These are phyloP conservation scores for Clarias magur DNA, from an alignment of 2,113 vertebrate genomes.

Conservation along the genomic window DNA sequence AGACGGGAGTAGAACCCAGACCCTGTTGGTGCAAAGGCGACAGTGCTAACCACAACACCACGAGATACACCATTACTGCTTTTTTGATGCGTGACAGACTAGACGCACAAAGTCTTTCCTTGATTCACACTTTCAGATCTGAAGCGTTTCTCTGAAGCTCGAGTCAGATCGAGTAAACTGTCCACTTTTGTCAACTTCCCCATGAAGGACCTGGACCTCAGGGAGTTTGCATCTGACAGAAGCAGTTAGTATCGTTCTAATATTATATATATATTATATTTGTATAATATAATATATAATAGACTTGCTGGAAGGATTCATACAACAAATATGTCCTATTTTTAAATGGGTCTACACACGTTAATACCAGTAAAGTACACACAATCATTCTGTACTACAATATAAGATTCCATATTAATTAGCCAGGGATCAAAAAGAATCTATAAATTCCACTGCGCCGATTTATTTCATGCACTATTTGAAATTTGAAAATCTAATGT, in stretches of 20 bases:
- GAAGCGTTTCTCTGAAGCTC: slow-evolving; percentile 95
- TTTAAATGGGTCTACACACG: background rate
- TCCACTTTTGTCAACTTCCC: slow-evolving; percentile 96
- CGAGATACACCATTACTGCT: background rate
- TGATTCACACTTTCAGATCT: slow-evolving; percentile 75
- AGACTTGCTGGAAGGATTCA: background rate
- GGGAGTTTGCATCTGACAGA: slow-evolving; percentile 91
- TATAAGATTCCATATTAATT: background rate
- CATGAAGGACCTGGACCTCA: slow-evolving; percentile 91
- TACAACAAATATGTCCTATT: background rate
- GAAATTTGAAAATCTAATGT: background rate
- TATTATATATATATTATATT: too few species aligned
- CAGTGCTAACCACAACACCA: too few species aligned
- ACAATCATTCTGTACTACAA: background rate
- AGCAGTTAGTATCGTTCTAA: slow-evolving; percentile 81
- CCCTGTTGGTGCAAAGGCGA: too few species aligned
- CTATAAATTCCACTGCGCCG: background rate
- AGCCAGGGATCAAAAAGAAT: background rate
- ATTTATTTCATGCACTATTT: background rate
- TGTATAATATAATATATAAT: too few species aligned
- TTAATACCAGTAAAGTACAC: background rate
- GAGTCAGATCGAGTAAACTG: slow-evolving; percentile 93
- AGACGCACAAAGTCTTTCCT: slow-evolving; percentile 27
- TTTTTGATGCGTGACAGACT: background rate
- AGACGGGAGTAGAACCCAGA: too few species aligned